phyloP scores from a whole-genome alignment of 92 coral and sea anemone species.

The Metridium senile region DNA sequence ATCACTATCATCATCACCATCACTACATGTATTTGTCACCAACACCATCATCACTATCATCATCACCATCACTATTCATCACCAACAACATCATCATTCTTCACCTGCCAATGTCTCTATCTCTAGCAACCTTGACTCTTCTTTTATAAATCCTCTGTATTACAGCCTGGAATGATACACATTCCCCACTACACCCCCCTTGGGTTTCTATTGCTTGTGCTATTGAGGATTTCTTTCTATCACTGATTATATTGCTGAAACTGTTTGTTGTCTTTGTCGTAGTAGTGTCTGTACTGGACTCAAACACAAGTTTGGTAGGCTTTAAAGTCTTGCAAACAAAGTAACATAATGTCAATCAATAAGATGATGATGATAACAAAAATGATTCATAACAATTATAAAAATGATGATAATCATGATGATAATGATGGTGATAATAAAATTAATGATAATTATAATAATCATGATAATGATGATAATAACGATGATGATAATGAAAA shows the following conservation, averaged over 20 bases:
- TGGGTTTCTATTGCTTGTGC: slow-evolving; percentile 54
- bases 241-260: too few species aligned
- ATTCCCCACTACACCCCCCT: slow-evolving; percentile 80
- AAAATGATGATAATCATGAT: too few species aligned
- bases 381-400: too few species aligned
- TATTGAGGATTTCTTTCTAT: slow-evolving; percentile 33
- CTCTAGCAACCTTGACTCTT: slow-evolving; percentile 40
- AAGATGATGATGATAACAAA: too few species aligned
- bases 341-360: not conserved
- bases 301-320: slow-evolving; percentile 75
- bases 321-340: slow-evolving; percentile 38
- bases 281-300: not conserved
- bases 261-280: too few species aligned
- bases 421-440: too few species aligned
- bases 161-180: slow-evolving; percentile 54
- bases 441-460: too few species aligned
- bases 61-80: too few species aligned
- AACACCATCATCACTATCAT: not conserved
- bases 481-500: too few species aligned
- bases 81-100: too few species aligned
- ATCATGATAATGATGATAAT: too few species aligned
- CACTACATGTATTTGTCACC: not conserved
- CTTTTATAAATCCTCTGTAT: slow-evolving; percentile 74
- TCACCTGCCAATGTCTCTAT: slow-evolving; percentile 39
- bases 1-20: too few species aligned